These are phyloP conservation scores for Limnephilus rhombicus DNA, from an alignment of 2,888 invertebrate genomes.

Conservation along the genomic window DNA sequence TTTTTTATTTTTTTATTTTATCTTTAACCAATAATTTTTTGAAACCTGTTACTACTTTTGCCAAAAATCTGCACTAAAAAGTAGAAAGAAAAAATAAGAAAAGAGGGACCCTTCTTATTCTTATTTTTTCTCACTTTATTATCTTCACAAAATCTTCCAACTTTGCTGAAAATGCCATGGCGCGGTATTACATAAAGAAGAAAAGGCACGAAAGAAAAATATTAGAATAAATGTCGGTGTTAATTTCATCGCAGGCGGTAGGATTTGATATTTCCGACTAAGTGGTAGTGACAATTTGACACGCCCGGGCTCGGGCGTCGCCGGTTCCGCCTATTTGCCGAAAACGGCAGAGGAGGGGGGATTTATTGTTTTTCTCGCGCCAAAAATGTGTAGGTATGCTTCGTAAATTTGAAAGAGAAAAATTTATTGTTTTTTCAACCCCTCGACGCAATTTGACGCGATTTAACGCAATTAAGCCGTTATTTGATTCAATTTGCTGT, in stretches of 20 bases:
- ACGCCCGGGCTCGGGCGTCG: not conserved
- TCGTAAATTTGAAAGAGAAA: constrained; percentile 46
- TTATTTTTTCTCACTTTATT: no score
- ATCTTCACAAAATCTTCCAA: not conserved
- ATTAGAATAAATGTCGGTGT: not conserved
- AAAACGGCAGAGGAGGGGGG: not conserved
- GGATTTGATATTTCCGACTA: not conserved
- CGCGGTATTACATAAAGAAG: not conserved
- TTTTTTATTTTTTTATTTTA: no score
- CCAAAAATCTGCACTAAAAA: no score
- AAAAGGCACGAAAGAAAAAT: not conserved
- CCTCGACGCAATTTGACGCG: constrained; percentile 8
- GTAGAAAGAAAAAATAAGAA: no score
- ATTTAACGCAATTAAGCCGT: constrained; percentile 44
- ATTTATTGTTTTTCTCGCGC: constrained; percentile 60
- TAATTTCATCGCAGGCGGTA: not conserved
- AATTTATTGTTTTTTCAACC: constrained; percentile 46
- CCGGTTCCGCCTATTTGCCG: constrained; percentile 25
- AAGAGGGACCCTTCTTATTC: no score
- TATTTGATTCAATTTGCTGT: constrained; percentile 56
- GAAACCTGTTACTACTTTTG: no score
- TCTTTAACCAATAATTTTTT: no score
- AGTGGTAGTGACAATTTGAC: constrained; percentile 39
- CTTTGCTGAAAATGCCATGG: not conserved
- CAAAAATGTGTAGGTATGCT: constrained; percentile 55